Base-by-base conservation (phyloP, 2,113 vertebrate species). In the Podarcis muralis region DNA sequence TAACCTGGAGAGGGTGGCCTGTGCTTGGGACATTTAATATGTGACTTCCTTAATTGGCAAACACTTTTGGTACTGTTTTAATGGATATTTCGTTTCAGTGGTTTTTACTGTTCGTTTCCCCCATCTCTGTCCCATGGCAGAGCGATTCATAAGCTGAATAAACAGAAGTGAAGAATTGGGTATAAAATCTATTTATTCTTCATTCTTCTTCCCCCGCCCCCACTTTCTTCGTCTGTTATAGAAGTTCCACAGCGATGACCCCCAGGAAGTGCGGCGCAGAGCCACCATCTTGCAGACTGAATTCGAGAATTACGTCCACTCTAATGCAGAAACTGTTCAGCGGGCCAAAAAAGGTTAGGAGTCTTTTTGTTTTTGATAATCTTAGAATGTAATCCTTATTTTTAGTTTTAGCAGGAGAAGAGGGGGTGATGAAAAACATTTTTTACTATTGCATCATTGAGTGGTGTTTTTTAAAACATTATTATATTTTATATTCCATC, bases 1-100 rank as follows among this genome's bases (percentile, higher is more conserved):
- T 98, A 99, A 99, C 99, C 99, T 99, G 98, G 98, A 98, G 96
- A 97, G 98, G 98, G 99, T 99, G 99, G 99, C 98, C 98, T 98
- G 15, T 25, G 18, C 30, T n/a, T 32, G 71, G 71, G 68, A 8
- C 66, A 7, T 27, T 69, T 23, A 69, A 69, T 23, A 25, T 22
- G 9, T 22, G 20, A 53, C 48, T 12, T 12, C 48, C 48, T 53
- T 53, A 53, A 53, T 48, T 53, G 48, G 43, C 43, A 48, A 48
- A 53, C 48, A 53, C 48, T 53, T 53, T 53, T 53, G 48, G 48
- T 53, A 53, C 48, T 12, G 48, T 53, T n/a, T 71, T 71, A 23
- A 71, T 71, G 6, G 8, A 22, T 69, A 2, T 27, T 69, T 22
- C 66, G 20, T 69, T 22, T 69, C 66, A 23, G 1, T 69, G 18